A percentile compares a stretch with the other conserved stretches of the same genome.
These are phyloP conservation scores for Neoarius graeffei DNA, from an alignment of 2,113 vertebrate genomes.

Conservation along the genomic window DNA sequence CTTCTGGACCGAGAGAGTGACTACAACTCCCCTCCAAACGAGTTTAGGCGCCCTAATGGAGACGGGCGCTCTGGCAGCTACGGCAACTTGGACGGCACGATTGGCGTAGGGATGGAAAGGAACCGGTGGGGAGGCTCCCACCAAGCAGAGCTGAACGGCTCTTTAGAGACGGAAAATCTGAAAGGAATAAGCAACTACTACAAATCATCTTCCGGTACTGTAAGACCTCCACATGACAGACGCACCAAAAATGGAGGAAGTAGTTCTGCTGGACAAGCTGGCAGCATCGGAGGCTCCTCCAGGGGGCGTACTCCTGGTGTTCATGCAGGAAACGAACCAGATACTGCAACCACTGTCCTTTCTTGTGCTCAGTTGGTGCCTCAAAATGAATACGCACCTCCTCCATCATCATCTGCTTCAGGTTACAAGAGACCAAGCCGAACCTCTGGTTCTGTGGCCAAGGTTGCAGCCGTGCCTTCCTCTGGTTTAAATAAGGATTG, in stretches of 20 bases:
- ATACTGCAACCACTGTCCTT: conserved; percentile 6
- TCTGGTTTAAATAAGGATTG: conserved; percentile 49
- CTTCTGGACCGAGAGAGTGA: conserved; percentile 67
- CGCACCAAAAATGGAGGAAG: conserved; percentile 72
- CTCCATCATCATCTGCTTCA: conserved; percentile 61
- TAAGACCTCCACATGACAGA: conserved; percentile 55
- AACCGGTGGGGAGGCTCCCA: conserved; percentile 46
- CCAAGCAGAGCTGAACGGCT: conserved; percentile 58
- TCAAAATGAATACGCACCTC: conserved; percentile 58
- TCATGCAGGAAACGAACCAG: conserved; percentile 53
- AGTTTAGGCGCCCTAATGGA: conserved; percentile 69
- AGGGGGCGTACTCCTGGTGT: conserved; percentile 70
- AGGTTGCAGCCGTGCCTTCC: conserved; percentile 40
- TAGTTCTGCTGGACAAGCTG: neutral
- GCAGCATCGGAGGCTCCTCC: conserved; percentile 59
- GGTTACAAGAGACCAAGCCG: conserved; percentile 65
- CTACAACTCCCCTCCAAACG: conserved; percentile 55
- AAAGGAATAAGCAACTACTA: conserved; percentile 23
- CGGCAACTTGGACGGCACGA: conserved; percentile 60
- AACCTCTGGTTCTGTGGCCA: conserved; percentile 46
- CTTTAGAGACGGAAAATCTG: conserved; percentile 37
- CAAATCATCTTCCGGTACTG: conserved; percentile 29
- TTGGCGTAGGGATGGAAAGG: conserved; percentile 51
- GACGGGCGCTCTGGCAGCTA: conserved; percentile 73
- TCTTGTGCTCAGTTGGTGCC: conserved; percentile 38